Evolutionary conservation across 1,140 invertebrate genomes (phyloP), one percentile per base, ranked within the genome.

Genomic region (Anoplophora glabripennis): DNA sequence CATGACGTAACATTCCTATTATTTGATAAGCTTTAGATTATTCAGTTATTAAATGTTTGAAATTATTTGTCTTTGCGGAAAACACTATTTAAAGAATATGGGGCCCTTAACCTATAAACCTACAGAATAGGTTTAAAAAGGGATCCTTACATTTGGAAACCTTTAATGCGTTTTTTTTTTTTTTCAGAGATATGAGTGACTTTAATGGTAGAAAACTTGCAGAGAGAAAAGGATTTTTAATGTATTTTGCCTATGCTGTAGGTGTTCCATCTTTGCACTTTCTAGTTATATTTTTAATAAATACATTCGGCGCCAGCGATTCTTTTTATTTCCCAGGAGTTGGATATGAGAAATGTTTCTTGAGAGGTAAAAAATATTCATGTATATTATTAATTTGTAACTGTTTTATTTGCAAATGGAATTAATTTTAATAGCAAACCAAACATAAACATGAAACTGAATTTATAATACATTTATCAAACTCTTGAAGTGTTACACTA

Each of bases 241-340:
- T 80, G 69, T 86, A 86, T 61, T 82, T 81, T 7, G 34, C 81
- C 4, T 86, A 84, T 69, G 83, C 79, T 1, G 86, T 78, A 77
- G 79, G 79, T 2, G 64, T 80, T 3, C 79, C 85, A 0, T 11
- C 67, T 5, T 12, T 66, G 4, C 48, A 61, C 28, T 42, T 64
- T 1, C 7, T 48, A 3, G 37, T 61, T 7, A 53, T 64, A 9
- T 61, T 47, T 36, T 9, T 66, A 9, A 44, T 70, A 3, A 64
- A 60, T 21, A 52, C 10, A 8, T 37, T 36, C 35, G 37, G 44
- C n/a, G 21, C 35, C 9, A 7, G 46, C 48, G 45, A 55, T 9
- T 53, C 53, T 8, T 2, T 4, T 17, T 62, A 53, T 28, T 57
- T 66, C 51, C 67, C 67, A 4, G 35, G 37, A n/a, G 48, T 69